These are phyloP conservation scores for Exaiptasia diaphana DNA, from an alignment of 64 coral and sea anemone species.

Conservation along the genomic window DNA sequence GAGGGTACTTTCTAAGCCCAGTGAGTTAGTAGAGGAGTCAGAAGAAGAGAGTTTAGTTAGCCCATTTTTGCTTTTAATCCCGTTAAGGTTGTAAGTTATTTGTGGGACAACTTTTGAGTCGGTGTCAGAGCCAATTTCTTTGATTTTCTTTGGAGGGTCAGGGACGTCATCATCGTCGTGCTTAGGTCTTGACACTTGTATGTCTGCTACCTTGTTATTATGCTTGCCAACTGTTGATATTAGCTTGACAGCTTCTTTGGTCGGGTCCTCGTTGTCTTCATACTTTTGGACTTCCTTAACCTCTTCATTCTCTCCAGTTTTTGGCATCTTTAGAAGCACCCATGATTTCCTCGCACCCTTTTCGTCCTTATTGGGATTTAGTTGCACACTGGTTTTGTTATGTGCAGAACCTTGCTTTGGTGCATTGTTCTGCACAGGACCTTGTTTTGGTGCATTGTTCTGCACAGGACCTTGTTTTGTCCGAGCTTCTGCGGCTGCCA, in stretches of 20 bases:
- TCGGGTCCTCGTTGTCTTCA: neutral
- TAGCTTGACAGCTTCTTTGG: neutral
- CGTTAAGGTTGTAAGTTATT: neutral
- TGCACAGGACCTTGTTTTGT: neutral
- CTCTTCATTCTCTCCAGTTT: conserved; percentile 7
- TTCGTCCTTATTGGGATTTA: neutral
- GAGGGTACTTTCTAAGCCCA: conserved; percentile 4
- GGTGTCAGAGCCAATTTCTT: neutral
- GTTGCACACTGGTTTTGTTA: neutral
- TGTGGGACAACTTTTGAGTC: neutral
- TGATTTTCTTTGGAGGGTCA: neutral
- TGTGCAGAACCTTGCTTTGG: neutral
- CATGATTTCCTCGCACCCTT: conserved; percentile 83
- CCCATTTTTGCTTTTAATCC: neutral
- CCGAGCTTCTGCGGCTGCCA: neutral
- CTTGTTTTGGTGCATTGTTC: neutral
- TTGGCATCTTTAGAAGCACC: conserved; percentile 90
- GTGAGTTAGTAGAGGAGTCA: neutral
- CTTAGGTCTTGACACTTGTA: neutral
- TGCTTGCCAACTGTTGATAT: neutral
- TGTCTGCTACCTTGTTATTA: neutral
- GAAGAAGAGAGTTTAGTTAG: no score
- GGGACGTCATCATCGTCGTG: neutral
- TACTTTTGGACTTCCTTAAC: neutral
- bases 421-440: neutral